Percentiles rank a stretch among this genome's conserved stretches.
Evolutionary conservation across 2,888 invertebrate genomes (phyloP).

Genomic region (Exocentrus adspersus): DNA sequence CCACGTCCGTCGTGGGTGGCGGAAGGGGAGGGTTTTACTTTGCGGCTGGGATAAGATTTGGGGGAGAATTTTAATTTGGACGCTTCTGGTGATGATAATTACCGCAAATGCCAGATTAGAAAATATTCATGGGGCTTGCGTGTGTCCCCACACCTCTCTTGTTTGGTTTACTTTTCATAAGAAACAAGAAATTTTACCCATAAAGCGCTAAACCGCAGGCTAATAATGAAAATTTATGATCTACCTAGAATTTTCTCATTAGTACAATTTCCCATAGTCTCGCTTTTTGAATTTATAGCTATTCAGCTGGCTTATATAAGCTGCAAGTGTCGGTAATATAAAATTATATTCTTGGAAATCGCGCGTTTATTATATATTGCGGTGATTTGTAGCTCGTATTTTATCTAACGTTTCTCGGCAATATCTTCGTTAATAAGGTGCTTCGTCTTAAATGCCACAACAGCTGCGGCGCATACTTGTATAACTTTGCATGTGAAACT

Average conservation of each 20-base stretch:
- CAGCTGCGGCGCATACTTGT: conserved; percentile 1
- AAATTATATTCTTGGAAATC: neutral
- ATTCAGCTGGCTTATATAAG: too few species aligned
- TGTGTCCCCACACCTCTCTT: too few species aligned
- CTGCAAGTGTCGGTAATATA: too few species aligned
- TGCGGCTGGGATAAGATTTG: neutral
- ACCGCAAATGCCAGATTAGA: too few species aligned
- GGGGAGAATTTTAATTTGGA: conserved; percentile 1
- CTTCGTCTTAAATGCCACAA: neutral
- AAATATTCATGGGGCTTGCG: too few species aligned
- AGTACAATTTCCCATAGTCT: too few species aligned
- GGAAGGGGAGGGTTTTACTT: neutral
- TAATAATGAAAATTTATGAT: too few species aligned
- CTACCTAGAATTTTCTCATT: too few species aligned
- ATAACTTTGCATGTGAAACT: neutral
- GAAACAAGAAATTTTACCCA: too few species aligned
- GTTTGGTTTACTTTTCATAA: too few species aligned
- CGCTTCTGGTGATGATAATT: neutral
- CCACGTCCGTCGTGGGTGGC: neutral
- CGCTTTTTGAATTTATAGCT: too few species aligned
- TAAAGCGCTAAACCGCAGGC: too few species aligned
- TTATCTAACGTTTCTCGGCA: neutral
- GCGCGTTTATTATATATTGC: neutral
- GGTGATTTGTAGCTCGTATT: conserved; percentile 1
- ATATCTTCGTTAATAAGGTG: neutral